A percentile compares a stretch with the other conserved stretches of the same genome.
phyloP scores from a whole-genome alignment of 2,113 vertebrate genomes.

The Opisthocomus hoazin region DNA sequence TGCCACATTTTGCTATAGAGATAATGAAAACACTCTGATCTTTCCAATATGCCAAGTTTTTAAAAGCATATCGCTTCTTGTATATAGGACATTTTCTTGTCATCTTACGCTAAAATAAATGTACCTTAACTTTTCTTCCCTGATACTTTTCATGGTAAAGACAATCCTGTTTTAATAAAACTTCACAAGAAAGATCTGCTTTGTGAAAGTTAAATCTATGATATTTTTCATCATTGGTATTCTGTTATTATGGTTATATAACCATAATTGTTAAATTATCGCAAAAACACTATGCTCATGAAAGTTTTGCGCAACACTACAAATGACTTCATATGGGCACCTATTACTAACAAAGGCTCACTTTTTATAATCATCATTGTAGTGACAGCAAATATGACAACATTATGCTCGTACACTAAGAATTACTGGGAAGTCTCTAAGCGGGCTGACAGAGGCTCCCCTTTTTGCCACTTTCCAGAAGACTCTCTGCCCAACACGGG shows the following conservation, averaged over 20 bases:
- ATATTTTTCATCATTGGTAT: neutral
- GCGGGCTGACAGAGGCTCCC: neutral
- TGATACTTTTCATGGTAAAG: neutral
- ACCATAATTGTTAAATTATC: neutral
- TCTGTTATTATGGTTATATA: neutral
- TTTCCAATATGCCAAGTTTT: neutral
- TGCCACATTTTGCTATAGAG: neutral
- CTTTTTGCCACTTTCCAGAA: neutral
- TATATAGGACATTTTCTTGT: neutral
- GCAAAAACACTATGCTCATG: too few species aligned
- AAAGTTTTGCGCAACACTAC: too few species aligned
- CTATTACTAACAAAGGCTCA: neutral
- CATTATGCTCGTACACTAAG: neutral
- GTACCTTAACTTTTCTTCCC: neutral
- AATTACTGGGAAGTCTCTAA: neutral
- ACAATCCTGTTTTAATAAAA: neutral
- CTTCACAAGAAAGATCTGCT: neutral
- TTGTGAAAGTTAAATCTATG: neutral
- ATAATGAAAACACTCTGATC: constrained; percentile 14
- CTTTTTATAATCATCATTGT: neutral
- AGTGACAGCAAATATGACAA: neutral
- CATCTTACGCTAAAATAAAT: neutral
- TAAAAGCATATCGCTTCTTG: neutral
- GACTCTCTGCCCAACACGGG: neutral
- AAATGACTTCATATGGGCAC: neutral